These are phyloP conservation scores for Entomobrya proxima DNA, from an alignment of 2,888 invertebrate genomes.

Conservation along the genomic window DNA sequence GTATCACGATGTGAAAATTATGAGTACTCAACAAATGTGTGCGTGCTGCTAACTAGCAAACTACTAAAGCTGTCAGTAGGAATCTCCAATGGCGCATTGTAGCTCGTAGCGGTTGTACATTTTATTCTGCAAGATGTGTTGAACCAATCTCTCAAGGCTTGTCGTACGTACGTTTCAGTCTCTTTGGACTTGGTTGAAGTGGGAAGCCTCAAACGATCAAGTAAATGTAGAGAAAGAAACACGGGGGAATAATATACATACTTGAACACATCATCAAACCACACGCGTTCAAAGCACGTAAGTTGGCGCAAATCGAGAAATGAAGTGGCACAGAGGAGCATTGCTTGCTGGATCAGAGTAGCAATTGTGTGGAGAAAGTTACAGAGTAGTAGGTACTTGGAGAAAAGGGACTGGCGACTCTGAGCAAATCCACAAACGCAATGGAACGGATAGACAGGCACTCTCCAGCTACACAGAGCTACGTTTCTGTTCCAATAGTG, in stretches of 20 bases:
- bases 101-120: background rate
- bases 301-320: slow-evolving; percentile 27
- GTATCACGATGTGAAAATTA: background rate
- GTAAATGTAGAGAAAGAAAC: slow-evolving; percentile 57
- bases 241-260: slow-evolving; percentile 64
- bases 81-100: slow-evolving; percentile 14
- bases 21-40: slow-evolving; percentile 3
- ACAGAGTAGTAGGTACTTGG: background rate
- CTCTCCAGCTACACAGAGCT: background rate
- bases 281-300: slow-evolving; percentile 53
- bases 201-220: slow-evolving; percentile 64
- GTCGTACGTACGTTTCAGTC: background rate
- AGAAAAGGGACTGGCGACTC: background rate
- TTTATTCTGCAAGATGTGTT: slow-evolving; percentile 9
- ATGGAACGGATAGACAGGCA: background rate
- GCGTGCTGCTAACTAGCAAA: slow-evolving; percentile 49
- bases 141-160: slow-evolving; percentile 28
- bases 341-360: background rate
- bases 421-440: background rate
- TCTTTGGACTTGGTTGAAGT: slow-evolving; percentile 46
- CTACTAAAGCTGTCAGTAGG: slow-evolving; percentile 52
- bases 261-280: slow-evolving; percentile 63
- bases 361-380: background rate
- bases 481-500: background rate
- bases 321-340: background rate